phyloP scores from a whole-genome alignment of 2,797 vertebrate genomes.

The Tokudaia tokunoshimensis region DNA sequence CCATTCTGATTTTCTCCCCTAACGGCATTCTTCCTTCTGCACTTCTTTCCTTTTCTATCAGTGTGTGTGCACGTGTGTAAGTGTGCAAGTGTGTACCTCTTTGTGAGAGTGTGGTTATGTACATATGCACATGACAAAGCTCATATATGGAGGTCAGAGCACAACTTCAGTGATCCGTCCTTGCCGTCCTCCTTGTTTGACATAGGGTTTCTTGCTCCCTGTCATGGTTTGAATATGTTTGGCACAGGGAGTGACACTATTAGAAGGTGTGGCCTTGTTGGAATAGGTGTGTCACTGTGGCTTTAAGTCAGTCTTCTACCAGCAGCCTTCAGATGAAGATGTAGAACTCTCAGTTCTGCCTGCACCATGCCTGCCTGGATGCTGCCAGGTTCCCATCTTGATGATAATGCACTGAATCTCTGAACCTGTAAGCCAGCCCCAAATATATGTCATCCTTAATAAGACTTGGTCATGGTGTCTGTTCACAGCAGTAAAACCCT shows the following conservation, averaged over 20 bases:
- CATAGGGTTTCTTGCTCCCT: neutral
- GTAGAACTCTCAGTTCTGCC: neutral
- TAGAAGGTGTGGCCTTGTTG: neutral
- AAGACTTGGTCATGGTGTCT: neutral
- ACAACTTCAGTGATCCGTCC: neutral
- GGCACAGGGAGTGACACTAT: neutral
- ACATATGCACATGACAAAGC: neutral
- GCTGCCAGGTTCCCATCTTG: neutral
- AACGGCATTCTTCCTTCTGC: neutral
- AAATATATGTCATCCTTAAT: neutral
- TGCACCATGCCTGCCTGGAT: neutral
- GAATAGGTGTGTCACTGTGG: neutral
- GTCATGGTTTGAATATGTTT: neutral
- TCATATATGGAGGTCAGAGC: neutral
- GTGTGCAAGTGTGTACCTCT: neutral
- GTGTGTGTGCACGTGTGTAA: neutral
- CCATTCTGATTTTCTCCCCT: neutral
- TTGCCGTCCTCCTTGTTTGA: neutral
- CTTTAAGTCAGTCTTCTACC: neutral
- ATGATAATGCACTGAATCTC: neutral
- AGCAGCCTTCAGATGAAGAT: neutral
- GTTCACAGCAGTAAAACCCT: neutral
- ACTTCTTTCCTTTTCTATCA: neutral
- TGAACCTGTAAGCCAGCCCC: neutral
- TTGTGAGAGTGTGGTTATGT: neutral